Evolutionary conservation across 2,888 invertebrate species (phyloP).

Genomic region (Cephus pulcher): DNA sequence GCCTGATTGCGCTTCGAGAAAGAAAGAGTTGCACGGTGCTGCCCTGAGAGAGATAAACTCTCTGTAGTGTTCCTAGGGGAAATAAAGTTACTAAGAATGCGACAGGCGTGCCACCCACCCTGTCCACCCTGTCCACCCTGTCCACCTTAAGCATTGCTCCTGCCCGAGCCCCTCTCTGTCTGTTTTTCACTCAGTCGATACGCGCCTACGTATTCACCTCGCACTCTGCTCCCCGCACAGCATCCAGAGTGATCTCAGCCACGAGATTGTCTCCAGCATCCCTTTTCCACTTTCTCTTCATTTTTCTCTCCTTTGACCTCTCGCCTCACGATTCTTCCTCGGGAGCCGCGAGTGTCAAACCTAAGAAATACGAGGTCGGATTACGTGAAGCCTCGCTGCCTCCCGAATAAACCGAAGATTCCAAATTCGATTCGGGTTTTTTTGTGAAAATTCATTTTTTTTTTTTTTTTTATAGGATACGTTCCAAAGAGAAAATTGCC

Average conservation of each 20-base stretch:
- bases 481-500: background rate
- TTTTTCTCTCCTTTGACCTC: background rate
- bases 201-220: background rate
- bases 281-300: background rate
- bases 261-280: background rate
- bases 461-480: background rate
- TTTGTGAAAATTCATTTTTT: background rate
- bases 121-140: too few relatives aligned
- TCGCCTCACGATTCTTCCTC: background rate
- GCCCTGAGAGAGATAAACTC: constrained; percentile 27
- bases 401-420: background rate
- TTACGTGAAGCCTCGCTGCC: background rate
- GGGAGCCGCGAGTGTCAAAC: background rate
- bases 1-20: constrained; percentile 3
- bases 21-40: constrained; percentile 25
- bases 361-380: background rate
- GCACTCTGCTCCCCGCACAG: background rate
- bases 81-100: constrained; percentile 24
- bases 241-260: background rate
- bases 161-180: background rate
- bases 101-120: background rate
- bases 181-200: background rate
- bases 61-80: constrained; percentile 31
- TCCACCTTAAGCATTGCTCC: background rate
- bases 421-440: background rate